Evolutionary conservation across 1,140 invertebrate genomes (phyloP).

Genomic region (Solen grandis): DNA sequence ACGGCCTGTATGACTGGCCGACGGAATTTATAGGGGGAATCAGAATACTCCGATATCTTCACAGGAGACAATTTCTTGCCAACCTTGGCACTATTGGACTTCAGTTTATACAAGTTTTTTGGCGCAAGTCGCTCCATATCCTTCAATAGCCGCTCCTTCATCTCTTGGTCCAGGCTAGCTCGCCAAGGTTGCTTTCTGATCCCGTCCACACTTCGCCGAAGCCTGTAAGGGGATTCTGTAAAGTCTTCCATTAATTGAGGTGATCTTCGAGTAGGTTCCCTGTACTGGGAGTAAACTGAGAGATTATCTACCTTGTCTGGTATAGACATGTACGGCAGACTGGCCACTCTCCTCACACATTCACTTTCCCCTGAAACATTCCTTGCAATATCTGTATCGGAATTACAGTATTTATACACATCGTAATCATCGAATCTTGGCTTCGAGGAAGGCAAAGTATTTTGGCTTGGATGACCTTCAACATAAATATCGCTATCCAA

Average conservation of each 20-base stretch:
- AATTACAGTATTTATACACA: too few species aligned
- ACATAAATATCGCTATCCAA: too few species aligned
- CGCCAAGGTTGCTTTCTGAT: conserved; percentile 53
- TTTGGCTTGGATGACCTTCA: too few species aligned
- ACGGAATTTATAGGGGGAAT: conserved; percentile 62
- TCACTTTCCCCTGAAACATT: too few species aligned
- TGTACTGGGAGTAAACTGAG: too few species aligned
- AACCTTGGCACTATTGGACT: conserved; percentile 13
- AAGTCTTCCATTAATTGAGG: not conserved
- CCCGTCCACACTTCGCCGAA: conserved; percentile 62
- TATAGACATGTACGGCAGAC: too few species aligned
- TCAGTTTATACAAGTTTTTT: conserved; percentile 41
- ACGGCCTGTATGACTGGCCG: not conserved
- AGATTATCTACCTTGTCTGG: too few species aligned
- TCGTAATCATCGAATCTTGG: too few species aligned
- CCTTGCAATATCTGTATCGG: too few species aligned
- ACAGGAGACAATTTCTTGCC: conserved; percentile 40
- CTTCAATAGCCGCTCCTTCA: conserved; percentile 3
- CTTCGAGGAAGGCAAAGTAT: too few species aligned
- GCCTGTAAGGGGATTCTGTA: conserved; percentile 56
- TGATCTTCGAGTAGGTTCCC: too few species aligned
- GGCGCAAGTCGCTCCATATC: conserved; percentile 43
- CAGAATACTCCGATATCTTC: conserved; percentile 42
- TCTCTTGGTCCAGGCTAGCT: conserved; percentile 50
- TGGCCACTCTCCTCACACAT: too few species aligned